These are phyloP conservation scores for Ictidomys tridecemlineatus DNA, from an alignment of 2,113 vertebrate genomes.

Conservation along the genomic window DNA sequence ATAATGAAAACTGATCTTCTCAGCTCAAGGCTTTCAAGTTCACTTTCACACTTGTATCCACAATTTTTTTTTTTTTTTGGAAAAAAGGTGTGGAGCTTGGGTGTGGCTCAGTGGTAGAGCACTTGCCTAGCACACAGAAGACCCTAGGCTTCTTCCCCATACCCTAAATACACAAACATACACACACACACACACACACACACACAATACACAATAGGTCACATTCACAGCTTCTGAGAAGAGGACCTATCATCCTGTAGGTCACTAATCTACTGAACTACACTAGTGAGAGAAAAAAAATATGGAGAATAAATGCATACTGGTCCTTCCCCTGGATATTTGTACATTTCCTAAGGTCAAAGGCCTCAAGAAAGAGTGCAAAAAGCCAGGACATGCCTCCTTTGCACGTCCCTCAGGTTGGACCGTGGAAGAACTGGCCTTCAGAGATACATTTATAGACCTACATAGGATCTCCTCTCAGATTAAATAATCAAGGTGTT, in stretches of 20 bases:
- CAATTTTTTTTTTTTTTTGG: not conserved
- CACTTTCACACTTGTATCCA: not conserved
- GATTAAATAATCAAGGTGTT: not conserved
- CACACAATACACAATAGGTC: not conserved
- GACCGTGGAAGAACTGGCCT: not conserved
- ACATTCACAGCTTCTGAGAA: not conserved
- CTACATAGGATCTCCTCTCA: not conserved
- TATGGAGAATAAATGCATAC: not conserved
- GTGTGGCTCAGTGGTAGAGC: not conserved
- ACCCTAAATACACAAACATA: not conserved
- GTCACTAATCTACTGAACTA: not conserved
- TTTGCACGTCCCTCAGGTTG: not conserved
- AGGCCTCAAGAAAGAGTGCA: not conserved
- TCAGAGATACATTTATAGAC: not conserved
- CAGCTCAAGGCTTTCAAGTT: constrained; percentile 21
- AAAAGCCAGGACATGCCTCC: too few relatives aligned
- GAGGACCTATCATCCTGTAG: not conserved
- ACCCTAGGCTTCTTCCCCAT: not conserved
- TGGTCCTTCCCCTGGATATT: not conserved
- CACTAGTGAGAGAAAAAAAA: not conserved
- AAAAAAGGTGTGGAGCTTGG: not conserved
- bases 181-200: not conserved
- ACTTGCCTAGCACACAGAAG: not conserved
- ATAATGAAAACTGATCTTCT: not conserved
- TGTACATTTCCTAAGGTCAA: not conserved